Conservation (phyloP, 2,797 vertebrate species). For the Crocidura indochinensis region DNA sequence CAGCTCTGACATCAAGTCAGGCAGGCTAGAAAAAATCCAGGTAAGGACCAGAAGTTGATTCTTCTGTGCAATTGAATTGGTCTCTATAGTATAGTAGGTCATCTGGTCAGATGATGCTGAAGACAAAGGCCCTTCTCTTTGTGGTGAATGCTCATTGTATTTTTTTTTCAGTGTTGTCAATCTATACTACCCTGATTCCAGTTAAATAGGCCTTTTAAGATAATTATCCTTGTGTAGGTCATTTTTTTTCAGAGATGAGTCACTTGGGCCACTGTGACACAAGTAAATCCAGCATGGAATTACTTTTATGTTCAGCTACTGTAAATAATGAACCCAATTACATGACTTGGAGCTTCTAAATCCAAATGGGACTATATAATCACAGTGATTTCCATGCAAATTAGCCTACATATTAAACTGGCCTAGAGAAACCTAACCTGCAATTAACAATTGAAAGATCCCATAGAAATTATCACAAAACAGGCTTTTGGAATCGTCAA, state of each 20-base stretch:
- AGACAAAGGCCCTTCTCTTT: not conserved
- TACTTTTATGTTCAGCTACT: conserved; percentile 35
- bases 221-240: not conserved
- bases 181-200: not conserved
- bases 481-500: not conserved
- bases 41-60: not conserved
- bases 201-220: conserved; percentile 35
- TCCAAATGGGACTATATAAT: conserved; percentile 51
- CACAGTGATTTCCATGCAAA: not conserved
- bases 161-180: not conserved
- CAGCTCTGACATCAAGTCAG: not conserved
- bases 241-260: conserved; percentile 38
- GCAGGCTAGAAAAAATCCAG: accelerated
- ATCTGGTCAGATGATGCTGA: not conserved
- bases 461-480: not conserved
- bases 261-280: not conserved
- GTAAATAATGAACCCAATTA: conserved; percentile 32
- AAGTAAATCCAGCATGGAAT: conserved; percentile 3
- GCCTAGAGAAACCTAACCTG: conserved; percentile 24
- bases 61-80: too few species aligned
- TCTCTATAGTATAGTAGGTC: not conserved
- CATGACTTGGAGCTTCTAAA: not conserved
- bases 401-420: conserved; percentile 38
- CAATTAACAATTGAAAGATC: conserved; percentile 8
- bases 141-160: not conserved